A percentile compares a stretch with the other conserved stretches of the same genome.
Conservation (phyloP, 2,113 vertebrate genomes). For the Sturnira hondurensis region DNA sequence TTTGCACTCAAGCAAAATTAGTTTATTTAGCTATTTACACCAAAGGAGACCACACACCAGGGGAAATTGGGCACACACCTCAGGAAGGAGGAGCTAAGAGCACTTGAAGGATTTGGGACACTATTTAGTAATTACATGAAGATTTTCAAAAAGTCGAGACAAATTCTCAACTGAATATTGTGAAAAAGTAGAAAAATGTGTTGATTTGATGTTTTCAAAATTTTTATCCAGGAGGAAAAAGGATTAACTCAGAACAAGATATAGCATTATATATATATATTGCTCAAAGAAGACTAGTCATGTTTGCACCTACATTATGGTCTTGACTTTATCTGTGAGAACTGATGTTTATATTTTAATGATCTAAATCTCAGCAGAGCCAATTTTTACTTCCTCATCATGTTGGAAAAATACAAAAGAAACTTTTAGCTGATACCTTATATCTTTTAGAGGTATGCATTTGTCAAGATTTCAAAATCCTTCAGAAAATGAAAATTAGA, state of each 20-base stretch:
- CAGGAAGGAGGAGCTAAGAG: not conserved
- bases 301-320: not conserved
- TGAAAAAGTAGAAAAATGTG: not conserved
- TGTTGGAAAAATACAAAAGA: not conserved
- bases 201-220: not conserved
- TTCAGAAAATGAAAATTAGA: not conserved
- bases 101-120: accelerated
- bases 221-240: not conserved
- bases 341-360: not conserved
- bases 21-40: not conserved
- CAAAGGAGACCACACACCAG: not conserved
- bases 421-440: not conserved
- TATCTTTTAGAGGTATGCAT: not conserved
- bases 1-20: not conserved
- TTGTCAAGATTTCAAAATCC: not conserved
- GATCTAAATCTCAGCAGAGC: not conserved
- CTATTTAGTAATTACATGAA: not conserved
- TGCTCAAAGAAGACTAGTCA: not conserved
- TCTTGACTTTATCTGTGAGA: not conserved
- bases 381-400: not conserved
- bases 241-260: not conserved
- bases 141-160: not conserved
- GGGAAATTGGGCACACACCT: not conserved
- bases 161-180: not conserved
- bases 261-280: not conserved